These are phyloP conservation scores for Xiphophorus birchmanni DNA, from an alignment of 2,797 vertebrate genomes.

Conservation along the genomic window DNA sequence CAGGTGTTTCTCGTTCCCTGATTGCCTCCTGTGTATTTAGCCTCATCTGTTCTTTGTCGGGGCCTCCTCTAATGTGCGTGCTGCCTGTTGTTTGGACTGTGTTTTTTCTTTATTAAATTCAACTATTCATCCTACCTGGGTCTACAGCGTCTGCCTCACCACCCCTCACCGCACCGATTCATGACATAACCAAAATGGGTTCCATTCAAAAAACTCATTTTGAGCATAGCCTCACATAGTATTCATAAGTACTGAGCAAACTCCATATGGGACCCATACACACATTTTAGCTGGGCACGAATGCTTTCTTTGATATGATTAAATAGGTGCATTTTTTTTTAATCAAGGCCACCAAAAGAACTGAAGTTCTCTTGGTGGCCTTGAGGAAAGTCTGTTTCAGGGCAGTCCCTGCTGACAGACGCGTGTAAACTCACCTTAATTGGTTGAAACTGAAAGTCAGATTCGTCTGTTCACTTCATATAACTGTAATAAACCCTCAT, in stretches of 20 bases:
- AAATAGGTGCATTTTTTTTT: neutral
- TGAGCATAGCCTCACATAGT: neutral
- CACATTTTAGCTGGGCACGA: neutral
- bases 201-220: neutral
- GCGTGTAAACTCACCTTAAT: neutral
- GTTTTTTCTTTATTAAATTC: too few species aligned
- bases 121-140: too few species aligned
- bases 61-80: too few species aligned
- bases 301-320: neutral
- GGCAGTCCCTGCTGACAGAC: neutral
- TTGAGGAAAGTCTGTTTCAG: neutral
- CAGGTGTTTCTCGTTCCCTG: too few species aligned
- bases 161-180: too few species aligned
- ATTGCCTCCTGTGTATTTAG: too few species aligned
- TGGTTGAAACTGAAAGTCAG: neutral
- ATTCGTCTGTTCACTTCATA: neutral
- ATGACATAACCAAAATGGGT: neutral
- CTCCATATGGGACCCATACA: neutral
- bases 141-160: too few species aligned
- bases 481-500: constrained; percentile 6
- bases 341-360: neutral
- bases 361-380: neutral
- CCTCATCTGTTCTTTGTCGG: too few species aligned
- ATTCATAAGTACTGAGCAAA: neutral
- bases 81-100: too few species aligned